Evolutionary conservation across 2,797 vertebrate species (phyloP), one percentile per base, ranked within the genome.

Genomic region (Scleropages formosus): DNA sequence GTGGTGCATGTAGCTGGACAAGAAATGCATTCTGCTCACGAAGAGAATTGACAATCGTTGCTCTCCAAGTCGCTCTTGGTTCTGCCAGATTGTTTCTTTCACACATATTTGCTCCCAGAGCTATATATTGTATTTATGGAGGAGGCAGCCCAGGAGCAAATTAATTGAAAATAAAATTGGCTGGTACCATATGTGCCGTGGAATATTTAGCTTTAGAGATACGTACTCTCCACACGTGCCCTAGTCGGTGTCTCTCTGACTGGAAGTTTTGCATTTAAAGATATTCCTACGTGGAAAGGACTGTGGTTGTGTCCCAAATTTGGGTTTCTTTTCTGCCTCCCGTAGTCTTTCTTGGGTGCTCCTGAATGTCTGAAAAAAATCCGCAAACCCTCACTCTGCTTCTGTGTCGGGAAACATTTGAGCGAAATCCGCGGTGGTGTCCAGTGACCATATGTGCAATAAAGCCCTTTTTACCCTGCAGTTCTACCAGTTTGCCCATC

Each of bases 111-210:
- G 68, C 13, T 58, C n/a, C 24, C 16, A 27, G 49, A 31, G 68
- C 39, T 16, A 26, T 9, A 16, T 22, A 53, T n/a, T 69, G 20
- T 18, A 49, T 7, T 20, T 60, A 47, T 44, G 39, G 44, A 20
- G 18, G 51, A 11, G 46, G 58, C 12, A 65, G 31, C 31, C 58
- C 27, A 61, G 15, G 51, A 51, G 13, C 27, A 16, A 39, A 53
- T 66, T 27, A 22, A 46, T 56, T 61, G 65, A 20, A 61, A 68
- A 12, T 27, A 20, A 20, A 60, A 22, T 56, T 10, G 56, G 20
- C 20, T 75, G 27, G 74, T 56, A 18, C 12, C 31, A 75, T 60
- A 13, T 60, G 53, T 22, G 51, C 4, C 65, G 67, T 20, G n/a
- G 18, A 15, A 11, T 11, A n/a, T 22, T 9, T 10, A 39, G 47